phyloP scores from a whole-genome alignment of 2,888 invertebrate genomes.

The Caenorhabditis sp. region DNA sequence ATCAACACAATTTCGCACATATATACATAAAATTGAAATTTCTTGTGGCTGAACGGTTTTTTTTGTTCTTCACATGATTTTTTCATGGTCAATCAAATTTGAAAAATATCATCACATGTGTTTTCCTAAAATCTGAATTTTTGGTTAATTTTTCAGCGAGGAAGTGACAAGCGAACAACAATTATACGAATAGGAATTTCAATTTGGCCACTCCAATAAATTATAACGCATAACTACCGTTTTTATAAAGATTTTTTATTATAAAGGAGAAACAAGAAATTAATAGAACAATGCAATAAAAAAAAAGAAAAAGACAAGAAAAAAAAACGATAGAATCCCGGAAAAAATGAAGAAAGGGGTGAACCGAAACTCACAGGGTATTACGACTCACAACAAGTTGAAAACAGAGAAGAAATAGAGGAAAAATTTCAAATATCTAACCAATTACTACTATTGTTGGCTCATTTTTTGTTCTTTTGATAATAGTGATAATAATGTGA shows the following conservation, averaged over 20 bases:
- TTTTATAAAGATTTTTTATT: not conserved
- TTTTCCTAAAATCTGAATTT: not conserved
- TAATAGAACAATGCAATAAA: slow-evolving; percentile 8
- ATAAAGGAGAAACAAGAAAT: slow-evolving; percentile 6
- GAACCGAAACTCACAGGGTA: slow-evolving; percentile 3
- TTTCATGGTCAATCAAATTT: not conserved
- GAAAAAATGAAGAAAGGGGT: slow-evolving; percentile 8
- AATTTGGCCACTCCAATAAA: not conserved
- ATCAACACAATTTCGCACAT: not conserved
- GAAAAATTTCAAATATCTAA: not conserved
- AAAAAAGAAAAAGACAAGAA: slow-evolving; percentile 7
- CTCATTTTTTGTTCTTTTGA: not conserved
- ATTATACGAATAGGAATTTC: not conserved
- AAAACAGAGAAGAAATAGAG: not conserved
- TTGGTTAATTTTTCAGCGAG: not conserved
- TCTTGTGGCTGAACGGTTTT: not conserved
- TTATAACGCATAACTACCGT: not conserved
- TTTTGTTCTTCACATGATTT: not conserved
- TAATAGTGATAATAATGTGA: not conserved
- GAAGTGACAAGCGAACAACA: not conserved
- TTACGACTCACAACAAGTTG: slow-evolving; percentile 21
- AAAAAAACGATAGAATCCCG: slow-evolving; percentile 3
- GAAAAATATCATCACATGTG: not conserved
- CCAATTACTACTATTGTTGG: not conserved
- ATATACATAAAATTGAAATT: not conserved